Base-by-base conservation (phyloP, 2,797 vertebrate genomes). In the Chaetodon trifasciatus region DNA sequence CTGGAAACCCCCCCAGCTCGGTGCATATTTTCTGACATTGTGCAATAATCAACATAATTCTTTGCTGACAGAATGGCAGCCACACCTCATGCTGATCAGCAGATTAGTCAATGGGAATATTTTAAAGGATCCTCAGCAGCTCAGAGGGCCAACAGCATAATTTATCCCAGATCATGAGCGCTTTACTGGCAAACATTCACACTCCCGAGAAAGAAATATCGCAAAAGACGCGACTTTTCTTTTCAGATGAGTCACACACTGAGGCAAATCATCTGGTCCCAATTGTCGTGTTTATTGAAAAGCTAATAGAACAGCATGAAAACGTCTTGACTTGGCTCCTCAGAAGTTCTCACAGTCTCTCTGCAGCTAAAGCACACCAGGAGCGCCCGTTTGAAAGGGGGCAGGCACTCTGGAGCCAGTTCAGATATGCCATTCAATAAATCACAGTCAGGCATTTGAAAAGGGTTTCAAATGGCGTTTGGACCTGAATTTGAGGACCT, bases 1-100 rank as follows among this genome's bases (percentile, higher is more conserved):
- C 69, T 75, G 75, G 57, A 86, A 58, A 19, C 46, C 37, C 35
- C 62, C 40, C 47, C 24, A 68, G 70, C 79, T 77, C 21, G 0
- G 56, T n/a, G 60, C 83, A 74, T 66, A 75, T 82, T 78, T 78
- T 84, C 82, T 79, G 83, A 90, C 85, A 79, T 86, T 71, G 84
- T 90, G 89, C 85, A 90, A 91, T 86, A 90, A 91, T 89, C 89
- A 87, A 83, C 91, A 90, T 89, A 87, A 89, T 86, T 93, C 86
- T 89, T 63, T 83, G 81, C 86, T 86, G 90, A 91, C 89, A 85
- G 84, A 86, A 82, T 49, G 68, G 85, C 87, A 81, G 75, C 90
- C 92, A 89, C 90, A 85, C 89, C 89, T 90, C 81, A 76, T 81
- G 84, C 86, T 81, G 87, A 93, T 93, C 89, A 86, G 86, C 85